These are phyloP conservation scores for Tetragonisca angustula DNA, from an alignment of 2,888 invertebrate species.

Conservation along the genomic window DNA sequence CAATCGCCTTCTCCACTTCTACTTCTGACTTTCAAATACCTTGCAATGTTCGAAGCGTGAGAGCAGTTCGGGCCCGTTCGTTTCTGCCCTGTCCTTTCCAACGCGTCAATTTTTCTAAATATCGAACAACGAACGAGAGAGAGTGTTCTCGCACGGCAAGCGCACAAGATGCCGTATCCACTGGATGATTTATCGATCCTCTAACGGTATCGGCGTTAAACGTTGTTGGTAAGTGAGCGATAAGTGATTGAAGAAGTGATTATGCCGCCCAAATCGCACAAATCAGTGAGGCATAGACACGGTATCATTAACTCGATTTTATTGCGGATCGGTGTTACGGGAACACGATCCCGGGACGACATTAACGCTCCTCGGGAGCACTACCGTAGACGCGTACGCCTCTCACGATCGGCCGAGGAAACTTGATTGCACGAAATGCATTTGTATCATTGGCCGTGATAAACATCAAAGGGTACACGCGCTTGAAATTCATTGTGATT, in stretches of 20 bases:
- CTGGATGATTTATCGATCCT: slow-evolving; percentile 55
- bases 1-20: background rate
- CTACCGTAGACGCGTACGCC: slow-evolving; percentile 7
- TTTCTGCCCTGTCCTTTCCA: background rate
- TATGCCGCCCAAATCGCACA: slow-evolving; percentile 58
- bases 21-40: background rate
- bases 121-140: background rate
- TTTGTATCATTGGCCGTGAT: slow-evolving; percentile 59
- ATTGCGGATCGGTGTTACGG: slow-evolving; percentile 49
- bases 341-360: slow-evolving; percentile 49
- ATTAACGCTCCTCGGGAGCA: slow-evolving; percentile 18
- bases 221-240: slow-evolving; percentile 48
- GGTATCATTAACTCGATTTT: slow-evolving; percentile 54
- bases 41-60: background rate
- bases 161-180: slow-evolving; percentile 27
- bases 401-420: slow-evolving; percentile 30
- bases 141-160: background rate
- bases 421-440: slow-evolving; percentile 59
- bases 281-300: slow-evolving; percentile 53
- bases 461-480: slow-evolving; percentile 57
- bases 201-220: slow-evolving; percentile 58
- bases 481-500: slow-evolving; percentile 55
- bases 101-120: background rate
- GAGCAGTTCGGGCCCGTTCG: background rate
- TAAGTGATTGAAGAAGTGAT: slow-evolving; percentile 61